Percentiles rank a stretch among this genome's conserved stretches.
Conservation (phyloP, 2,888 invertebrate species). For the Leptinotarsa haldemani region DNA sequence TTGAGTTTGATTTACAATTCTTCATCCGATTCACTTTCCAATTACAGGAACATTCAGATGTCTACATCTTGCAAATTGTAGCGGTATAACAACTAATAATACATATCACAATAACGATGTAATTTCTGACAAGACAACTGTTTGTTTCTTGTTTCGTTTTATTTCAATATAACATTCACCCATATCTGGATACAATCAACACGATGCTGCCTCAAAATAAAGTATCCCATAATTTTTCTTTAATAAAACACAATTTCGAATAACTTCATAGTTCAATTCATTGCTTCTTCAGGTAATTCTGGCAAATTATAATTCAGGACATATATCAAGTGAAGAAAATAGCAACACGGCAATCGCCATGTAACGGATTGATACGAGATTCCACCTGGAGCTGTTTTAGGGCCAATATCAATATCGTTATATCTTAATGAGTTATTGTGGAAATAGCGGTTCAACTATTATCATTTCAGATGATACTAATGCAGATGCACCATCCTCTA, state of each 20-base stretch:
- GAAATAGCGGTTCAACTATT: too few relatives aligned
- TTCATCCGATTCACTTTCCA: slow-evolving; percentile 17
- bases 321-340: too few relatives aligned
- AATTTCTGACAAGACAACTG: slow-evolving; percentile 18
- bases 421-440: too few relatives aligned
- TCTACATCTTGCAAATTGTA: slow-evolving; percentile 23
- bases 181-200: neutral
- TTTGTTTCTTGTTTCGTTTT: slow-evolving; percentile 14
- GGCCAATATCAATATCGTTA: too few relatives aligned
- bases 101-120: slow-evolving; percentile 17
- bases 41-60: slow-evolving; percentile 22
- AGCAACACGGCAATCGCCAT: too few relatives aligned
- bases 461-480: too few relatives aligned
- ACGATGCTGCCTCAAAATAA: neutral
- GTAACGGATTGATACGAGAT: too few relatives aligned
- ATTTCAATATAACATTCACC: neutral
- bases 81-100: slow-evolving; percentile 22
- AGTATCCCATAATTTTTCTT: neutral
- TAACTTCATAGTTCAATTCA: neutral
- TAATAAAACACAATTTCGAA: neutral
- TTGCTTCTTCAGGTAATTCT: neutral
- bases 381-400: too few relatives aligned
- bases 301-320: too few relatives aligned
- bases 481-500: too few relatives aligned
- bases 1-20: slow-evolving; percentile 21